phyloP scores from a whole-genome alignment of 1,140 invertebrate species.

The Aphelinus certus region DNA sequence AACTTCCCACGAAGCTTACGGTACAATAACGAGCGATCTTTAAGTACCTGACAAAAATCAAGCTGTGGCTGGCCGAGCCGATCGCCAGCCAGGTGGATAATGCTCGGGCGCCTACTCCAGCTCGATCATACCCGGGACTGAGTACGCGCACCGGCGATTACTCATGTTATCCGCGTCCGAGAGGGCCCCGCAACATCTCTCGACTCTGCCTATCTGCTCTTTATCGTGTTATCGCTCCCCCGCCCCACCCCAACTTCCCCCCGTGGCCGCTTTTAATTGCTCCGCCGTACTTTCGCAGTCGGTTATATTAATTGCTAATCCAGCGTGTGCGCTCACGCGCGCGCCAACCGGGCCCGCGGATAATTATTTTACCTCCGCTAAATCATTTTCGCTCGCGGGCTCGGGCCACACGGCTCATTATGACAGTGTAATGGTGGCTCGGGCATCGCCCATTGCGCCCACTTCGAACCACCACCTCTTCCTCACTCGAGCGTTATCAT shows the following conservation, averaged over 20 bases:
- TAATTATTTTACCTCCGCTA: constrained; percentile 6
- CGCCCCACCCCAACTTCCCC: background rate
- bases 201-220: background rate
- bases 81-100: constrained; percentile 29
- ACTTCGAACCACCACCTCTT: too few species aligned
- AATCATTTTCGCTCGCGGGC: too few species aligned
- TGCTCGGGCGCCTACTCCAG: background rate
- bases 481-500: too few species aligned
- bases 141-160: constrained; percentile 4
- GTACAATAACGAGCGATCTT: constrained; percentile 48
- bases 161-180: background rate
- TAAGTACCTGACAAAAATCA: constrained; percentile 51
- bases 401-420: too few species aligned
- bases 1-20: constrained; percentile 50
- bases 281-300: background rate
- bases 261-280: constrained; percentile 22
- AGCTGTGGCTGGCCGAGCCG: background rate
- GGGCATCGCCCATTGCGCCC: too few species aligned
- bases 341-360: too few species aligned
- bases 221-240: constrained; percentile 19
- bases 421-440: too few species aligned
- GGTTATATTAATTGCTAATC: constrained; percentile 22
- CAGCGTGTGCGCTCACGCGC: background rate
- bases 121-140: too few species aligned
- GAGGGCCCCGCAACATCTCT: background rate